A percentile compares a stretch with the other conserved stretches of the same genome.
phyloP scores from a whole-genome alignment of 2,888 invertebrate genomes.

The Danaus chrysippus region DNA sequence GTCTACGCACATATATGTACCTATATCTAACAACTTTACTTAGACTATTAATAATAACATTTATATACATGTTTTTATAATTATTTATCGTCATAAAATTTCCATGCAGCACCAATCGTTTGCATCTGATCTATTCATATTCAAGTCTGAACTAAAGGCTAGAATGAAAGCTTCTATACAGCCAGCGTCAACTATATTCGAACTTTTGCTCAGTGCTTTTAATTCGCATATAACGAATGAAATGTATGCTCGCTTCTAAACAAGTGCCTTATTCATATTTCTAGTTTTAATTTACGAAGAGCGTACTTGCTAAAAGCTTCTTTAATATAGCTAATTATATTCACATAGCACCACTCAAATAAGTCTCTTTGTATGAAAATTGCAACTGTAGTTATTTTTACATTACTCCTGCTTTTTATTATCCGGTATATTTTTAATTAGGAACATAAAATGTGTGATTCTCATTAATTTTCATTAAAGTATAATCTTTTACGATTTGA shows the following conservation, averaged over 20 bases:
- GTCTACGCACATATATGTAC: too few species aligned
- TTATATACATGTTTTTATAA: too few species aligned
- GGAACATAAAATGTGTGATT: too few species aligned
- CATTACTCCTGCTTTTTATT: background rate
- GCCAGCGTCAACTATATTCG: slow-evolving; percentile 9
- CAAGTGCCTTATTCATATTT: slow-evolving; percentile 18
- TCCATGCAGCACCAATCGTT: background rate
- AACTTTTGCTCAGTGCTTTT: slow-evolving; percentile 8
- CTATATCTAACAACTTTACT: too few species aligned
- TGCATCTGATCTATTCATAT: background rate
- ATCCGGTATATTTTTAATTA: too few species aligned
- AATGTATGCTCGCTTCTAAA: slow-evolving; percentile 17
- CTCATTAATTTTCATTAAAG: too few species aligned
- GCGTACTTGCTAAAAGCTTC: slow-evolving; percentile 10
- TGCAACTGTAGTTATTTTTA: slow-evolving; percentile 2
- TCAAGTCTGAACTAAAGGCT: background rate
- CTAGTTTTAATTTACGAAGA: slow-evolving; percentile 10
- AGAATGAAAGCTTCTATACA: background rate
- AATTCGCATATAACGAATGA: slow-evolving; percentile 19
- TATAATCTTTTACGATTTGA: too few species aligned
- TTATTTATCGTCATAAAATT: background rate
- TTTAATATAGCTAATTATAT: slow-evolving; percentile 22
- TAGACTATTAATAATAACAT: too few species aligned
- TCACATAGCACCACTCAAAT: slow-evolving; percentile 17
- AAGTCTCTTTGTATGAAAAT: slow-evolving; percentile 15